Evolutionary conservation across 2,113 vertebrate species (phyloP).

Genomic region (Lepidothrix coronata): DNA sequence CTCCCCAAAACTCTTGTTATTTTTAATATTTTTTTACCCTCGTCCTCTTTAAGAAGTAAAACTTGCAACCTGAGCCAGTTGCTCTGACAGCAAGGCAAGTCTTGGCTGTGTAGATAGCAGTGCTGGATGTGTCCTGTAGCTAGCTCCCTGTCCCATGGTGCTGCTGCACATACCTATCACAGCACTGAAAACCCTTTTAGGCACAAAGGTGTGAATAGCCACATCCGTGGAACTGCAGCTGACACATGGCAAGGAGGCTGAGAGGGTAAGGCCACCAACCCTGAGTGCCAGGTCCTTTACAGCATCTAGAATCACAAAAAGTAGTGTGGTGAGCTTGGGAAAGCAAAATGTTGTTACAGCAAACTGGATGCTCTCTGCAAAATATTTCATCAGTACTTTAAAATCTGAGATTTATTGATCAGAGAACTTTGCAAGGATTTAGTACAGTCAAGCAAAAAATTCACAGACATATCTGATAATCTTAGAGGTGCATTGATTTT

Average conservation of each 20-base stretch:
- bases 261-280: neutral
- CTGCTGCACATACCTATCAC: neutral
- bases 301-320: neutral
- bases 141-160: neutral
- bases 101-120: accelerated
- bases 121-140: neutral
- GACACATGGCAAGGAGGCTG: accelerated
- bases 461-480: neutral
- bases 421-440: neutral
- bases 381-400: neutral
- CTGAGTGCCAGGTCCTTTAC: neutral
- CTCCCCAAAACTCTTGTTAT: accelerated
- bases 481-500: neutral
- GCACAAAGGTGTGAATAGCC: neutral
- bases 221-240: accelerated
- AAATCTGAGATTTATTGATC: neutral
- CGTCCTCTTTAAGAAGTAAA: neutral
- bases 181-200: neutral
- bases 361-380: neutral
- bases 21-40: neutral
- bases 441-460: neutral
- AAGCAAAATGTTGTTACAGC: neutral
- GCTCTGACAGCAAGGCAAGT: accelerated
- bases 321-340: neutral
- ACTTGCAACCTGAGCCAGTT: neutral